These are phyloP conservation scores for Ennomos quercinarius DNA, from an alignment of 2,888 invertebrate genomes.

Conservation along the genomic window DNA sequence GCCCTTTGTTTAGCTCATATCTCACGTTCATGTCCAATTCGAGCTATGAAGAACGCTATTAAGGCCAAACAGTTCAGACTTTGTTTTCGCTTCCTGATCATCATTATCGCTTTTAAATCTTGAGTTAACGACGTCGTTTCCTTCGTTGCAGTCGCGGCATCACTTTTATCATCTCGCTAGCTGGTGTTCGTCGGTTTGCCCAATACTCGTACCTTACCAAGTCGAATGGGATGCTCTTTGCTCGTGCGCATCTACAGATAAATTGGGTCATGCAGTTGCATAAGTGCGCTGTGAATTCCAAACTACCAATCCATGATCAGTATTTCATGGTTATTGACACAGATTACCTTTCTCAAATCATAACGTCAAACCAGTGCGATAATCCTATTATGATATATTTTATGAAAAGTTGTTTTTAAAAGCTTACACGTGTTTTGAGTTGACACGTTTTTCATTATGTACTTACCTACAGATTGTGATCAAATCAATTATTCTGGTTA, in stretches of 20 bases:
- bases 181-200: constrained; percentile 1
- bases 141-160: constrained; percentile 1
- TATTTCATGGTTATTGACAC: background rate
- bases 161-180: constrained; percentile 8
- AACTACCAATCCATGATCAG: constrained; percentile 1
- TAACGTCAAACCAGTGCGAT: too few species aligned
- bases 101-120: constrained; percentile 16
- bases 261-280: constrained; percentile 32
- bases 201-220: constrained; percentile 16
- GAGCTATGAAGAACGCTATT: constrained; percentile 8
- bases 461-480: too few species aligned
- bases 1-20: constrained; percentile 15
- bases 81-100: constrained; percentile 23
- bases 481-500: too few species aligned
- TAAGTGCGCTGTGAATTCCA: constrained; percentile 22
- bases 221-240: constrained; percentile 11
- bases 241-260: constrained; percentile 12
- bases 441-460: too few species aligned
- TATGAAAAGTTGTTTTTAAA: too few species aligned
- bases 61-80: constrained; percentile 10
- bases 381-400: too few species aligned
- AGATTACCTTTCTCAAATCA: background rate
- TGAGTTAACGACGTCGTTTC: constrained; percentile 8
- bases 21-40: constrained; percentile 12
- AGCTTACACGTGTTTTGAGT: too few species aligned